These are phyloP conservation scores for Ornithoptera alexandrae DNA, from an alignment of 2,888 invertebrate species.

Conservation along the genomic window DNA sequence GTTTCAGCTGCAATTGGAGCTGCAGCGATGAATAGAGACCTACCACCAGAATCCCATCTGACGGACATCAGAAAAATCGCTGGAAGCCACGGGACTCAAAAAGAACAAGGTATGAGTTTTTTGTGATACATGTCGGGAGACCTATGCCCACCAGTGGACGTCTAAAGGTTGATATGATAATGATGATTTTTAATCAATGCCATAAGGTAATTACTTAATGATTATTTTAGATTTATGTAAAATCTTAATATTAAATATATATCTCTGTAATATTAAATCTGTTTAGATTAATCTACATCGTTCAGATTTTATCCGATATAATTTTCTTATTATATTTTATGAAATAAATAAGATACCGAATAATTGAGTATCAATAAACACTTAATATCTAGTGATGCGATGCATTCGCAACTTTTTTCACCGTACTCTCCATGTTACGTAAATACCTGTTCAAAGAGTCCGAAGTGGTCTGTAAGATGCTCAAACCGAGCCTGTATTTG, in stretches of 20 bases:
- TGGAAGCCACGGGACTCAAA: no score
- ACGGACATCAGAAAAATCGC: no score
- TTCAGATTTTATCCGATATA: constrained; percentile 1
- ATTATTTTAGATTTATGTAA: no score
- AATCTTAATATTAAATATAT: background rate
- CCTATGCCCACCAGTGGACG: no score
- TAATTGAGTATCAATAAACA: constrained; percentile 21
- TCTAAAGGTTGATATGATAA: no score
- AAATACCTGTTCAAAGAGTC: constrained; percentile 84
- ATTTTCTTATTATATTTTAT: constrained; percentile 1
- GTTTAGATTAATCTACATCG: background rate
- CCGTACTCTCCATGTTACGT: constrained; percentile 75
- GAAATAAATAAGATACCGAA: constrained; percentile 8
- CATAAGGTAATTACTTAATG: no score
- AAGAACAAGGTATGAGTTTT: no score
- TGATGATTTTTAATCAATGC: no score
- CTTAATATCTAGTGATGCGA: constrained; percentile 39
- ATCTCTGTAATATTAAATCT: background rate
- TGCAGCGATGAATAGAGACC: no score
- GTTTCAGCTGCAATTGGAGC: no score
- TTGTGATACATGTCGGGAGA: no score
- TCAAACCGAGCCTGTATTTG: constrained; percentile 84
- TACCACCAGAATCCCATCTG: no score
- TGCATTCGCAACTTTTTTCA: constrained; percentile 53
- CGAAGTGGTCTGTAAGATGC: constrained; percentile 84